Evolutionary conservation across 2,113 vertebrate genomes (phyloP).

Genomic region (Sialia sialis): DNA sequence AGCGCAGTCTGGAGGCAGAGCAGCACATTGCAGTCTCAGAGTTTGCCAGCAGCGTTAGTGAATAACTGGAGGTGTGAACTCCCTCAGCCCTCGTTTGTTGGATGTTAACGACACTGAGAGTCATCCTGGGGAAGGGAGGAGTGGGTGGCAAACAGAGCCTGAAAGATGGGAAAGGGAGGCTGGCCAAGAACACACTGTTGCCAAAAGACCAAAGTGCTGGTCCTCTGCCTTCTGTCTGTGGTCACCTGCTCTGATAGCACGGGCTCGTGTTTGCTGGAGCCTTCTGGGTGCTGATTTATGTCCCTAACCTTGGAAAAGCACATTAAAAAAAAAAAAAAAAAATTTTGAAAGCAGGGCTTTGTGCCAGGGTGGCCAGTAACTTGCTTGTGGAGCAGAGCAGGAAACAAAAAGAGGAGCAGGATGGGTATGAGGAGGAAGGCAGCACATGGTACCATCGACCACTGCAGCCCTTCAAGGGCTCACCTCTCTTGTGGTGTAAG

Average conservation of each 20-base stretch:
- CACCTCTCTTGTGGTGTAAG: neutral
- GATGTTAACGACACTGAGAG: neutral
- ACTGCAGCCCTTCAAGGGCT: neutral
- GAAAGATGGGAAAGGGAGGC: neutral
- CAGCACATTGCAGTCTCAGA: neutral
- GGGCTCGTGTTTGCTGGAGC: neutral
- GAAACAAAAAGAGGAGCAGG: neutral
- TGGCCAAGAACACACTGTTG: neutral
- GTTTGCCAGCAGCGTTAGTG: neutral
- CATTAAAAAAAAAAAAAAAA: neutral
- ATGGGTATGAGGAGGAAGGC: neutral
- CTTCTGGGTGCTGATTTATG: neutral
- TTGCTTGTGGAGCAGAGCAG: neutral
- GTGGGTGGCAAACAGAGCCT: neutral
- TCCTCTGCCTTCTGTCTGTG: slow-evolving; percentile 10
- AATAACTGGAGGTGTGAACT: neutral
- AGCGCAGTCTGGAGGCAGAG: neutral
- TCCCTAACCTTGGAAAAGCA: neutral
- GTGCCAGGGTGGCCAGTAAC: neutral
- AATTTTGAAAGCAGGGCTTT: neutral
- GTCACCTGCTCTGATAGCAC: neutral
- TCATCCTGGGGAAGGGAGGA: neutral
- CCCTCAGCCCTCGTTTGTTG: neutral
- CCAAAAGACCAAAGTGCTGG: neutral
- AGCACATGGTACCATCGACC: neutral